These are phyloP conservation scores for Triplophysa bombifrons DNA, from an alignment of 2,797 vertebrate species.

Conservation along the genomic window DNA sequence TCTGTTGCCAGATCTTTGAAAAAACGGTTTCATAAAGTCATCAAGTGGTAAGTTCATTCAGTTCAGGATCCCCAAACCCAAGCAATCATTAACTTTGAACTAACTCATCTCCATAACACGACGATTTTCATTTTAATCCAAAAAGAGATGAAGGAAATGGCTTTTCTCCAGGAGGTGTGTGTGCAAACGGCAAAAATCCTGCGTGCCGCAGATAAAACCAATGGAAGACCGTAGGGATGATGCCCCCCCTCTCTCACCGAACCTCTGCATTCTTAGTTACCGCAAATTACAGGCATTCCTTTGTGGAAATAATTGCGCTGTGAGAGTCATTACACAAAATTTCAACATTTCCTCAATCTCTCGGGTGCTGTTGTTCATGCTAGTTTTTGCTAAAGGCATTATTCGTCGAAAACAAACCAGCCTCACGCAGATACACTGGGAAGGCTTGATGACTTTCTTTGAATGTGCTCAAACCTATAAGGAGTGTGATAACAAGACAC, in stretches of 20 bases:
- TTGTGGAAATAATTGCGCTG: slow-evolving; percentile 36
- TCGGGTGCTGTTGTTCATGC: slow-evolving; percentile 25
- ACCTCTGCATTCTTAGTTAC: slow-evolving; percentile 42
- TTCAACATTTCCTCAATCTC: slow-evolving; percentile 37
- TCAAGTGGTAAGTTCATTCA: neutral
- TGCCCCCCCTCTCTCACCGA: slow-evolving; percentile 8
- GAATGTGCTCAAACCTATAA: slow-evolving; percentile 1
- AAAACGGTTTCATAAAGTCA: neutral
- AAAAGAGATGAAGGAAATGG: neutral
- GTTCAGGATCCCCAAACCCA: neutral
- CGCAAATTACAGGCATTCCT: slow-evolving; percentile 32
- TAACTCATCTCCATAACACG: neutral
- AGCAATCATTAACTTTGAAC: slow-evolving; percentile 8
- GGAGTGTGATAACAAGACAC: slow-evolving; percentile 15
- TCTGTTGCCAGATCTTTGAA: neutral
- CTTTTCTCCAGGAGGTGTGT: slow-evolving; percentile 24
- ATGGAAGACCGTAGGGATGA: slow-evolving; percentile 27
- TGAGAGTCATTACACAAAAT: slow-evolving; percentile 36
- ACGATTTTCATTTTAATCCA: neutral
- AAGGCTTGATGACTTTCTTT: slow-evolving; percentile 18
- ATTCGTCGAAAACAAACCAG: slow-evolving; percentile 29
- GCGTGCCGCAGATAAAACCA: slow-evolving; percentile 40
- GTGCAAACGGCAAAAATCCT: slow-evolving; percentile 25
- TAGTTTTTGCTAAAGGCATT: slow-evolving; percentile 39
- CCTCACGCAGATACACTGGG: neutral